Base-by-base conservation (phyloP, 1,140 invertebrate species). In the Proctacanthus coquilletti region DNA sequence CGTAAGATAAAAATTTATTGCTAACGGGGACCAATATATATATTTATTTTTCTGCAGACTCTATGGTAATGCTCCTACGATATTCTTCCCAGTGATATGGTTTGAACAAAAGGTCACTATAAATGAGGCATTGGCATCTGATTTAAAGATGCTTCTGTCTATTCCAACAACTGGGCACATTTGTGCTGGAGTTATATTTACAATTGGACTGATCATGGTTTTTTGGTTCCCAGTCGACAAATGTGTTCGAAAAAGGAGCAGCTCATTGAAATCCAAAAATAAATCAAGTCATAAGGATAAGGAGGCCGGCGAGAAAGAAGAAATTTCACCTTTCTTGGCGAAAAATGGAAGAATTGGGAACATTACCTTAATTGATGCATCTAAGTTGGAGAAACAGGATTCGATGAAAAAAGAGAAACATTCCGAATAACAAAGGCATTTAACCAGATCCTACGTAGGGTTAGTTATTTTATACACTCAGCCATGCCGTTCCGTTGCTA, bases 81-180 rank as follows among this genome's bases (percentile, higher is more conserved):
- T 79, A 29, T 75, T 75, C 52, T 75, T 86, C 45, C 83, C 83
- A 1, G 64, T 83, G 18, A 67, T 85, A 18, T 86, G 81, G 80
- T 83, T 85, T 45, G 70, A 76, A 40, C 69, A 85, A 46, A 65
- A 67, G 27, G 77, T 75, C 1, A 53, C 57, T 11, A 64, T 82
- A 2, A 65, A 66, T 4, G 64, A 69, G 0, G 61, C 72, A 0
- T 47, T 75, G 25, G 59, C 64, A 0, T 58, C 65, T 11, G 53
- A 58, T 17, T 27, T 60, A 8, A 54, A 51, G 35, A 21, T 56
- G 3, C 39, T 58, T 9, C 49, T 52, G 0, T 17, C 47, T 8
- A 45, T 55, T 2, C 39, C 53, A 18, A 23, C 47, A 6, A 42
- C 43, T 0, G 57, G 57, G 0, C 55, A 58, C 20, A 55, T 58